phyloP scores from a whole-genome alignment of 2,113 vertebrate genomes.

The Podocnemis expansa region DNA sequence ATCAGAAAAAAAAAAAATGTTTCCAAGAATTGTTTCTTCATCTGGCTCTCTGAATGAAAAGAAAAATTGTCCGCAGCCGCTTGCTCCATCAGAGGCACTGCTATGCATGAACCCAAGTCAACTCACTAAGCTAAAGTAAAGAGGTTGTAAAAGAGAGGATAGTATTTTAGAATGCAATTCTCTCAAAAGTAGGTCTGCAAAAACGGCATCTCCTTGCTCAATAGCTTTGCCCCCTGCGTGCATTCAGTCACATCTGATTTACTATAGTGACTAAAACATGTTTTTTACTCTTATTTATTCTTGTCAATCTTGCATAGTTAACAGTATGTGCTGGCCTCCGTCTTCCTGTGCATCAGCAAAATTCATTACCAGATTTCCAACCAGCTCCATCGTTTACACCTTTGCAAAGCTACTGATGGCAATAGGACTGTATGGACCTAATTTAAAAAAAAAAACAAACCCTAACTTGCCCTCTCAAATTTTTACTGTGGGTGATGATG shows the following conservation, averaged over 20 bases:
- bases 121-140: neutral
- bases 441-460: no score
- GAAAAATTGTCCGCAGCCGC: neutral
- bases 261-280: neutral
- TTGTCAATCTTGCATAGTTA: no score
- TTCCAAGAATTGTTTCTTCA: neutral
- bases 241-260: neutral
- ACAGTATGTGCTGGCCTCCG: neutral
- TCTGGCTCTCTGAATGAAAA: neutral
- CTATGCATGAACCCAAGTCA: neutral
- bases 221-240: neutral
- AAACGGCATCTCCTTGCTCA: neutral
- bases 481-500: neutral
- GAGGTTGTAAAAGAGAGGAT: neutral
- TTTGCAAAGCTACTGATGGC: neutral
- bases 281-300: no score
- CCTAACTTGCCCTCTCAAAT: neutral
- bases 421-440: neutral
- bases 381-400: neutral
- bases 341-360: neutral
- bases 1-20: neutral
- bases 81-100: neutral
- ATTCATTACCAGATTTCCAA: neutral
- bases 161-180: neutral
- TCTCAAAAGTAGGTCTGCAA: neutral